Percentiles rank a stretch among this genome's conserved stretches.
Evolutionary conservation across 2,888 invertebrate species (phyloP).

Genomic region (Phyllotreta striolata): DNA sequence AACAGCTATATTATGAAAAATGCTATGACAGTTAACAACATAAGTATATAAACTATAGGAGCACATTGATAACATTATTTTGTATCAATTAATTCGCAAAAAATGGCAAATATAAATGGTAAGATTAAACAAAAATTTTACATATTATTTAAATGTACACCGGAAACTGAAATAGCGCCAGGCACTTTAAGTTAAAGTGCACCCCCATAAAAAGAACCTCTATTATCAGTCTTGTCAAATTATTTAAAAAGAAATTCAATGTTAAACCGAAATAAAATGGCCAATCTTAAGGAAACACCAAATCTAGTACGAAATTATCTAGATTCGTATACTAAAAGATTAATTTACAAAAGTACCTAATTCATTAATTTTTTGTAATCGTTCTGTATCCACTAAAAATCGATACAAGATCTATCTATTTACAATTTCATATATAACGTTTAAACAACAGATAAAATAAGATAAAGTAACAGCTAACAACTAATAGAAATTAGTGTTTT

Average conservation of each 20-base stretch:
- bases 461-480: slow-evolving; percentile 5
- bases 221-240: slow-evolving; percentile 51
- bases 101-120: slow-evolving; percentile 37
- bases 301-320: slow-evolving; percentile 45
- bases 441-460: slow-evolving; percentile 4
- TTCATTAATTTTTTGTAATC: slow-evolving; percentile 44
- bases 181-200: slow-evolving; percentile 18
- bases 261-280: slow-evolving; percentile 46
- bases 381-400: slow-evolving; percentile 44
- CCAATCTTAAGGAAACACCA: slow-evolving; percentile 48
- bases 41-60: slow-evolving; percentile 52
- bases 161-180: slow-evolving; percentile 12
- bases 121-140: slow-evolving; percentile 31
- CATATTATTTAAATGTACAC: slow-evolving; percentile 10
- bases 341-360: slow-evolving; percentile 52
- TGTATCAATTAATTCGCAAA: slow-evolving; percentile 42
- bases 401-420: slow-evolving; percentile 48
- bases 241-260: slow-evolving; percentile 43
- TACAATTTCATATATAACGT: slow-evolving; percentile 32
- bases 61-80: slow-evolving; percentile 51
- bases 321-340: slow-evolving; percentile 53
- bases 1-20: slow-evolving; percentile 52
- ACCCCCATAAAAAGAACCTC: slow-evolving; percentile 34
- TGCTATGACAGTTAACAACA: slow-evolving; percentile 49
- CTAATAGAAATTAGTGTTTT: slow-evolving; percentile 9